Evolutionary conservation across 2,113 vertebrate species (phyloP), one percentile per base, ranked within the genome.

Genomic region (Pollachius pollachius): DNA sequence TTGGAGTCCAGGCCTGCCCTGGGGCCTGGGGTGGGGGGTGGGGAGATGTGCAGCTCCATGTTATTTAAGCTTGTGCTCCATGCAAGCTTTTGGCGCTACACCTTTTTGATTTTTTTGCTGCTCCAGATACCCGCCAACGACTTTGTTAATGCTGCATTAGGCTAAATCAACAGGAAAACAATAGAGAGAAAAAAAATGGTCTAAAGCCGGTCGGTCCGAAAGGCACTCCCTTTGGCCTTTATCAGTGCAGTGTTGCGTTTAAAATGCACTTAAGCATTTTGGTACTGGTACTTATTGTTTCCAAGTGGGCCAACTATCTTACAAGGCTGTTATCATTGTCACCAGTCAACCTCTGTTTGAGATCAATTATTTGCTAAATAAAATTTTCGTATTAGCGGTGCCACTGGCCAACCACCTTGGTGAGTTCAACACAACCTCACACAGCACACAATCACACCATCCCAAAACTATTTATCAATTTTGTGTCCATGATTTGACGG

Each of bases 131-230:
- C 75, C 23, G 30, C 75, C 65, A 69, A 76, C 67, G 77, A 65
- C 86, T 86, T 84, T 86, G 78, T 80, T 85, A 81, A 75, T 67
- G 75, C 79, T 82, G 83, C 84, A 78, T 82, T 71, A 81, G 82
- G 81, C 84, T 87, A 87, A 88, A 90, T 87, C 83, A 88, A 87
- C 84, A 76, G 81, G 77, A 82, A n/a, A 88, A 87, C 85, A 86
- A 89, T 89, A 88, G 81, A 68, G 75, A 85, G 86, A 85, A 61
- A 76, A 48, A 21, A n/a, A 4, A 57, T 15, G 79, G 23, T 54
- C 81, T 83, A 81, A 85, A 85, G 72, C 86, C 85, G 88, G 85
- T 87, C 84, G 82, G 78, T 67, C 84, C 15, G 68, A 67, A 71
- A 77, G 74, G n/a, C 15, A 57, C 15, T 48, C 41, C 41, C 41